Percentiles rank a stretch among this genome's conserved stretches.
phyloP scores from a whole-genome alignment of 2,113 vertebrate genomes.

The Trinectes maculatus region DNA sequence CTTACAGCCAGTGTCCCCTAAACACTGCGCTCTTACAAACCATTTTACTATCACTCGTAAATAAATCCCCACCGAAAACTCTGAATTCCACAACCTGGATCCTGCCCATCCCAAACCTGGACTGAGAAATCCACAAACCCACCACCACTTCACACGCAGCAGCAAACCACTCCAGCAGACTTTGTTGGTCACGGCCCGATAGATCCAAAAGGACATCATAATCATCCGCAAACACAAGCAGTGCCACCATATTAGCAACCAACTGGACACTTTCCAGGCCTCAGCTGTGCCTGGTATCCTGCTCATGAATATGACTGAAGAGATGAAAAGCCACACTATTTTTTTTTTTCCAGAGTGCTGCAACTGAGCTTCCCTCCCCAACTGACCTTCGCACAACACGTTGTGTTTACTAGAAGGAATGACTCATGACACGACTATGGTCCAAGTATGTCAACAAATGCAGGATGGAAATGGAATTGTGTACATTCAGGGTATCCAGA shows the following conservation, averaged over 20 bases:
- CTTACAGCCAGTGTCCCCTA: constrained; percentile 4
- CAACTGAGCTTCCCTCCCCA: too few species aligned
- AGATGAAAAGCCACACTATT: not conserved
- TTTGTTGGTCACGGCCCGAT: constrained; percentile 16
- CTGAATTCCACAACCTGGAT: constrained; percentile 10
- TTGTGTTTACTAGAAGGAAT: not conserved
- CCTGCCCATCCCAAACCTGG: not conserved
- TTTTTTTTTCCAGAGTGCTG: not conserved
- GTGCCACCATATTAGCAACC: constrained; percentile 5
- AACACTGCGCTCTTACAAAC: constrained; percentile 8
- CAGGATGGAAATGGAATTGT: not conserved
- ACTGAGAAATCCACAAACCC: constrained; percentile 13
- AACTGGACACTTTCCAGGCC: constrained; percentile 11
- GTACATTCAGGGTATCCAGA: not conserved
- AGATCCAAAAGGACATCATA: constrained; percentile 31
- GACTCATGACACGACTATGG: not conserved
- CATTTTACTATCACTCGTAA: constrained; percentile 23
- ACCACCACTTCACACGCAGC: constrained; percentile 1
- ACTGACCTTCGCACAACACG: not conserved
- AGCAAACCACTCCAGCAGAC: constrained; percentile 12
- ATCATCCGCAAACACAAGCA: constrained; percentile 12
- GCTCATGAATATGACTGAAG: not conserved
- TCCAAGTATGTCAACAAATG: not conserved
- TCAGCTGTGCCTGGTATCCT: constrained; percentile 20
- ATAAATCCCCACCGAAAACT: constrained; percentile 11